These are phyloP conservation scores for Chlorodrepanis virens DNA, from an alignment of 2,113 vertebrate species.

Conservation along the genomic window DNA sequence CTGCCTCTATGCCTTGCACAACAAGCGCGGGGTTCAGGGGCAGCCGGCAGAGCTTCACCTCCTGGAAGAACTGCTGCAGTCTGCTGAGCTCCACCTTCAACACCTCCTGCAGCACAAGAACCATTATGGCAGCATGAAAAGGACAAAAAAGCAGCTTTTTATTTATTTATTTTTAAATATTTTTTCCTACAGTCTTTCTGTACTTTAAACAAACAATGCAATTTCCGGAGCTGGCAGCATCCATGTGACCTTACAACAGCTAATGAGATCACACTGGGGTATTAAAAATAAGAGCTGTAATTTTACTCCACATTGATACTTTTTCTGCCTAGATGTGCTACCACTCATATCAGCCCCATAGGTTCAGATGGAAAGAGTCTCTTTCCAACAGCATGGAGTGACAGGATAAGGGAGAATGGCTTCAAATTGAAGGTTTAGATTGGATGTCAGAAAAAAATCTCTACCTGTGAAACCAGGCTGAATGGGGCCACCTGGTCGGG, in stretches of 20 bases:
- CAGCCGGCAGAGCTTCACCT: constrained; percentile 61
- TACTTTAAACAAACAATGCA: background rate
- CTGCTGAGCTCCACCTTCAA: constrained; percentile 58
- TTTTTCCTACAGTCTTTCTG: background rate
- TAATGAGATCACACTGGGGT: background rate
- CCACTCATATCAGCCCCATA: background rate
- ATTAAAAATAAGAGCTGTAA: background rate
- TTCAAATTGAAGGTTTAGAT: background rate
- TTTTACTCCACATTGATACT: background rate
- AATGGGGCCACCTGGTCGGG: background rate
- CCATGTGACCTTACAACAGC: background rate
- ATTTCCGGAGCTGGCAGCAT: background rate
- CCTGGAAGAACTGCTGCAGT: constrained; percentile 68
- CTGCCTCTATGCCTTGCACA: constrained; percentile 60
- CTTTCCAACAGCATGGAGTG: background rate
- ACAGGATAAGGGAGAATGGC: too few relatives aligned
- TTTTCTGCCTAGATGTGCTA: background rate
- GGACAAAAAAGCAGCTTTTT: background rate
- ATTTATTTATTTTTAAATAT: rapidly evolving
- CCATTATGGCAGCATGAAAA: background rate
- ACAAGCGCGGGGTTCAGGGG: constrained; percentile 57
- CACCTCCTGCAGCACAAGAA: constrained; percentile 57
- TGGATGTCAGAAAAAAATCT: background rate
- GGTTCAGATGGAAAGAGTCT: background rate
- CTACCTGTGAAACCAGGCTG: background rate